phyloP scores from a whole-genome alignment of 2,888 invertebrate species.

The Drosophila dives region DNA sequence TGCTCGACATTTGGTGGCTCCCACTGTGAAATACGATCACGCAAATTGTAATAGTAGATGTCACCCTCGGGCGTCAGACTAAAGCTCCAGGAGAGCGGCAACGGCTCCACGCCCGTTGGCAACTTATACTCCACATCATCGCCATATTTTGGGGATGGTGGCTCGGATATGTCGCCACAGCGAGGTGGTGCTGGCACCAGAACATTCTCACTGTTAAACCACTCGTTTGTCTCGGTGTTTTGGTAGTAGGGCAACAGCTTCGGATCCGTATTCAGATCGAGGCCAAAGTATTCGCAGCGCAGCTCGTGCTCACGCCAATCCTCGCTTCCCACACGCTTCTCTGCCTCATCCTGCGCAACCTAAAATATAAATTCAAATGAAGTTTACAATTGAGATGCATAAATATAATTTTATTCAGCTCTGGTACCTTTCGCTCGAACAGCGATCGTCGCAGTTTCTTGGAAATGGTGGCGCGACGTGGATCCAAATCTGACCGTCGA shows the following conservation, averaged over 20 bases:
- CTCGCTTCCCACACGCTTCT: constrained; percentile 82
- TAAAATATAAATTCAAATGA: constrained; percentile 25
- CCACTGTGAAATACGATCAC: constrained; percentile 92
- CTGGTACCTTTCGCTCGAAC: constrained; percentile 82
- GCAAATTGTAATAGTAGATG: constrained; percentile 96
- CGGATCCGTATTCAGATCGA: constrained; percentile 80
- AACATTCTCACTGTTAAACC: constrained; percentile 81
- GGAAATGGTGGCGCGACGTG: constrained; percentile 65
- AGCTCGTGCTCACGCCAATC: constrained; percentile 82
- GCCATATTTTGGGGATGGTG: constrained; percentile 36
- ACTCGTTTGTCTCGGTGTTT: constrained; percentile 83
- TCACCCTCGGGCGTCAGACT: constrained; percentile 93
- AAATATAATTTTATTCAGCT: not conserved
- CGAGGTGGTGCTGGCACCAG: constrained; percentile 82
- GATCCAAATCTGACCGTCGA: constrained; percentile 44
- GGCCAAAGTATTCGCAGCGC: constrained; percentile 83
- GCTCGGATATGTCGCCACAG: constrained; percentile 75
- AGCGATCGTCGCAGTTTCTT: constrained; percentile 83
- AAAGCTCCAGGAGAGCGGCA: constrained; percentile 95
- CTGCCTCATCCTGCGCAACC: constrained; percentile 84
- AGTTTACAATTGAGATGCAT: not conserved
- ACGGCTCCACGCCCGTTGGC: constrained; percentile 86
- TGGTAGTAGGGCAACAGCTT: constrained; percentile 83
- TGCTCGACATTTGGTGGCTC: constrained; percentile 87
- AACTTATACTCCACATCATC: constrained; percentile 76